A percentile compares a stretch with the other conserved stretches of the same genome.
phyloP scores from a whole-genome alignment of 2,797 vertebrate genomes.

The Saguinus oedipus region DNA sequence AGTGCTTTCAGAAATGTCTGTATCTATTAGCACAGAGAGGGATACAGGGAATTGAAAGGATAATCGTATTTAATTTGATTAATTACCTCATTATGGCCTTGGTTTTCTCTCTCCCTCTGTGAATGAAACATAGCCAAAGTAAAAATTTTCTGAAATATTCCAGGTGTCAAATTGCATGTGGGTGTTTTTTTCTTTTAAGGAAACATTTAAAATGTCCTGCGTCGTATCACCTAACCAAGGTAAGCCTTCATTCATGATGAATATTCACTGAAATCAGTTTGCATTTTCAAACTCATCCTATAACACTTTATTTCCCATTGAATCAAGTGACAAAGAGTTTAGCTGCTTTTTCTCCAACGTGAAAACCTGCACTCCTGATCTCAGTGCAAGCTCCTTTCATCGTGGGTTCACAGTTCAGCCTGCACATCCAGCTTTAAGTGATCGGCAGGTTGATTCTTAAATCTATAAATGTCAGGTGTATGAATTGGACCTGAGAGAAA shows the following conservation, averaged over 20 bases:
- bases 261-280: slow-evolving; percentile 24
- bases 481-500: slow-evolving; percentile 77
- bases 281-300: neutral
- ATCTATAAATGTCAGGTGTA: slow-evolving; percentile 76
- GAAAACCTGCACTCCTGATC: neutral
- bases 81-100: slow-evolving; percentile 39
- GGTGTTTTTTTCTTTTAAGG: neutral
- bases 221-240: neutral
- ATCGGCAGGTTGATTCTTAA: slow-evolving; percentile 71
- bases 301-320: slow-evolving; percentile 8
- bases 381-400: neutral
- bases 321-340: neutral
- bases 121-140: slow-evolving; percentile 12
- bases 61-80: slow-evolving; percentile 56
- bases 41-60: slow-evolving; percentile 15
- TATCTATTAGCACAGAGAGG: neutral
- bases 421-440: slow-evolving; percentile 64
- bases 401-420: neutral
- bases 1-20: neutral
- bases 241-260: neutral
- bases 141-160: slow-evolving; percentile 17
- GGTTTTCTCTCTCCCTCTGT: slow-evolving; percentile 27
- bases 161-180: neutral
- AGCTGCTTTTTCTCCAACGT: slow-evolving; percentile 10
- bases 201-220: neutral